Conservation (phyloP, 2,888 invertebrate genomes). For the Petrolisthes cinctipes region DNA sequence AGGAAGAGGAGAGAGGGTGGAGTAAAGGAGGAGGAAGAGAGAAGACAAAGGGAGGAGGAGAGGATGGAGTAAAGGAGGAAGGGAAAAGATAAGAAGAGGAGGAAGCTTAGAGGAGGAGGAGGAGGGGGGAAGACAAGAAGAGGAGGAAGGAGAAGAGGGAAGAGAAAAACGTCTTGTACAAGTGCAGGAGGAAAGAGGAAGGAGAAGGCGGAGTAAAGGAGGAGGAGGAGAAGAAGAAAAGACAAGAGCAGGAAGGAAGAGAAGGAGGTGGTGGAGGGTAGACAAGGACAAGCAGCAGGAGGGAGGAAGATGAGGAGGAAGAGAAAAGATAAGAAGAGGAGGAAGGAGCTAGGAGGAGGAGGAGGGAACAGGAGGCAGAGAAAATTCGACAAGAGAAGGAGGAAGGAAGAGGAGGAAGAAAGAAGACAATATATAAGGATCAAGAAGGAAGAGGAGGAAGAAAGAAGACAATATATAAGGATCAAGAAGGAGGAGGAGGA, state of each 20-base stretch:
- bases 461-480: neutral
- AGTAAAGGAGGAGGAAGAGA: neutral
- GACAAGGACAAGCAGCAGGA: neutral
- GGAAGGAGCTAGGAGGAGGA: neutral
- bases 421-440: no score
- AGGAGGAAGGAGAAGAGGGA: neutral
- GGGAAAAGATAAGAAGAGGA: neutral
- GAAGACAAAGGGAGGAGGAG: neutral
- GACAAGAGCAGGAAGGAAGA: neutral
- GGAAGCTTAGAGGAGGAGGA: neutral
- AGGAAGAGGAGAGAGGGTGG: neutral
- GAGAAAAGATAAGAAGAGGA: neutral
- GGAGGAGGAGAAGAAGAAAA: neutral
- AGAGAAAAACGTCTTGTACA: no score
- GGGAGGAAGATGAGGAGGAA: neutral
- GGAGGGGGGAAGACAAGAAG: neutral
- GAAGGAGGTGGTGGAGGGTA: neutral
- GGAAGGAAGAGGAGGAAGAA: neutral
- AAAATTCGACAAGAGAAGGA: neutral
- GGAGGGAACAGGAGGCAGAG: neutral
- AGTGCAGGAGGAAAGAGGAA: neutral
- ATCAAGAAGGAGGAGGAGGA: neutral
- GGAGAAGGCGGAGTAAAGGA: neutral
- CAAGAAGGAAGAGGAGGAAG: neutral
- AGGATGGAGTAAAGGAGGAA: neutral